These are phyloP conservation scores for Xylophagus ater DNA, from an alignment of 2,888 invertebrate genomes.

Conservation along the genomic window DNA sequence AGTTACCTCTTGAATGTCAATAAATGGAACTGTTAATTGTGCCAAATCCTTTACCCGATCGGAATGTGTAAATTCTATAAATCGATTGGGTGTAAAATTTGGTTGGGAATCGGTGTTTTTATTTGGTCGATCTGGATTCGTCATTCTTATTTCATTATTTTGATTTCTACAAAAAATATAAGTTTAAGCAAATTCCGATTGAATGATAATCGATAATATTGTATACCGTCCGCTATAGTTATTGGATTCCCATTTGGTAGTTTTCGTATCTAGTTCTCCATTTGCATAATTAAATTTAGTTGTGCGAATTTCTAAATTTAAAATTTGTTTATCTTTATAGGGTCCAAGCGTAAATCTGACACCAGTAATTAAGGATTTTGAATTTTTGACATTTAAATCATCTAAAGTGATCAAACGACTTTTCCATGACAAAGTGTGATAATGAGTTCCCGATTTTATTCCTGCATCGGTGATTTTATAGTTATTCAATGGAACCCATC, in stretches of 20 bases:
- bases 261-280: slow-evolving; percentile 50
- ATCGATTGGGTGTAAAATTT: slow-evolving; percentile 56
- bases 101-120: slow-evolving; percentile 41
- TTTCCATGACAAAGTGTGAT: slow-evolving; percentile 65
- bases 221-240: too few species aligned
- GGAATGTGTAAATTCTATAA: slow-evolving; percentile 55
- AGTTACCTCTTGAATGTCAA: slow-evolving; percentile 63
- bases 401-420: slow-evolving; percentile 71
- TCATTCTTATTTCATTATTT: slow-evolving; percentile 47
- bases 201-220: slow-evolving; percentile 49
- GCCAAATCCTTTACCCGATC: slow-evolving; percentile 64
- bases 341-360: slow-evolving; percentile 63
- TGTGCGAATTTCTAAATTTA: slow-evolving; percentile 71
- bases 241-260: slow-evolving; percentile 69
- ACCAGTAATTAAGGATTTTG: slow-evolving; percentile 58
- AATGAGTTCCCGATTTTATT: slow-evolving; percentile 55
- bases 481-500: slow-evolving; percentile 59
- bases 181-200: too few species aligned
- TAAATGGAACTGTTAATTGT: slow-evolving; percentile 71
- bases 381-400: slow-evolving; percentile 54
- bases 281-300: slow-evolving; percentile 70
- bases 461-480: slow-evolving; percentile 44
- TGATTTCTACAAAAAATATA: slow-evolving; percentile 9
- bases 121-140: slow-evolving; percentile 55
- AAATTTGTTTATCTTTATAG: slow-evolving; percentile 67